Evolutionary conservation across 2,113 vertebrate species (phyloP).

Genomic region (Heterochromis multidens): DNA sequence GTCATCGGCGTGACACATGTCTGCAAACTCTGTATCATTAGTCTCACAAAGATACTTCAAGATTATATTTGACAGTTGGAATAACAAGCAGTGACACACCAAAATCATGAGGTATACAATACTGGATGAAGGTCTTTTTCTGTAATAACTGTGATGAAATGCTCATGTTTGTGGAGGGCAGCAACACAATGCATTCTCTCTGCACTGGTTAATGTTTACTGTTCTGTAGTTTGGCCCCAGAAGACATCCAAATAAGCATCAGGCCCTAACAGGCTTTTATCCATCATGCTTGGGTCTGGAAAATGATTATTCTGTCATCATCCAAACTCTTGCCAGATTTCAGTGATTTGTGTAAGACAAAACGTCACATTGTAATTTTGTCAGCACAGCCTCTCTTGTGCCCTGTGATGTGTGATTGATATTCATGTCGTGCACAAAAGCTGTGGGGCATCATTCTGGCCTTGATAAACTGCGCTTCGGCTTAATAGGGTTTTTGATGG

Average conservation of each 20-base stretch:
- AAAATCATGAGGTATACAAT: constrained; percentile 5
- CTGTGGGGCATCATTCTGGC: constrained; percentile 11
- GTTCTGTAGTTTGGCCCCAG: constrained; percentile 24
- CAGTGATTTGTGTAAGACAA: neutral
- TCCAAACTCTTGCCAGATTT: neutral
- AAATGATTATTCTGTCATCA: neutral
- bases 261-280: constrained; percentile 28
- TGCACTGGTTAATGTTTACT: constrained; percentile 30
- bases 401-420: neutral
- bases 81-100: constrained; percentile 14
- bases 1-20: constrained; percentile 28
- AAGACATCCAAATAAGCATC: constrained; percentile 23
- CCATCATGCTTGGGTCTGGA: constrained; percentile 7
- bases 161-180: neutral
- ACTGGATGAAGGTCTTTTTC: constrained; percentile 21
- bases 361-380: neutral
- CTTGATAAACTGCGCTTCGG: neutral
- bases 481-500: neutral
- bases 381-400: neutral
- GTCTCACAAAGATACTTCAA: constrained; percentile 9
- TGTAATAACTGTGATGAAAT: constrained; percentile 12
- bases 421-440: neutral
- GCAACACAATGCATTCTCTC: constrained; percentile 25
- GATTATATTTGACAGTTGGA: constrained; percentile 14
- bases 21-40: constrained; percentile 27